A percentile compares a stretch with the other conserved stretches of the same genome.
These are phyloP conservation scores for Microcebus tavaratra DNA, from an alignment of 2,113 vertebrate species.

Conservation along the genomic window DNA sequence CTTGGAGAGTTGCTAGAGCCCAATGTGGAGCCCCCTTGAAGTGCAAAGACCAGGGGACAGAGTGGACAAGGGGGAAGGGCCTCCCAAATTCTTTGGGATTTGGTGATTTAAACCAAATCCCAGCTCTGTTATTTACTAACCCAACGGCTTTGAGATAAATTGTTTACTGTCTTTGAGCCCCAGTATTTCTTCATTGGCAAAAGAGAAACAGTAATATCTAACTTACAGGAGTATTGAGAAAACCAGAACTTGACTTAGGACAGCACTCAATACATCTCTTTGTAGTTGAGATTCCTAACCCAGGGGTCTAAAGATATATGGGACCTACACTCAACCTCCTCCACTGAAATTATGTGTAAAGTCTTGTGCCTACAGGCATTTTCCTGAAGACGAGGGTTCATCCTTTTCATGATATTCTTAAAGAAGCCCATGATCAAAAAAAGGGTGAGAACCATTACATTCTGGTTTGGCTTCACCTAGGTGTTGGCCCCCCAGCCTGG, in stretches of 20 bases:
- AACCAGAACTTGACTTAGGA: not conserved
- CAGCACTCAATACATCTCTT: not conserved
- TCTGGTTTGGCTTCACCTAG: not conserved
- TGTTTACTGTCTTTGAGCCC: not conserved
- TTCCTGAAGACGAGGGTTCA: not conserved
- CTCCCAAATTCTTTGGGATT: too few relatives aligned
- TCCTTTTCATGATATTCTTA: not conserved
- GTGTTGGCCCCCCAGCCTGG: not conserved
- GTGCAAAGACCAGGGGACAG: not conserved
- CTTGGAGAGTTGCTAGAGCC: not conserved
- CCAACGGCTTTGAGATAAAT: not conserved
- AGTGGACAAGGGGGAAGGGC: not conserved
- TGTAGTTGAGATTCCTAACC: not conserved
- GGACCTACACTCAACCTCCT: not conserved
- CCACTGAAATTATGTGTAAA: not conserved
- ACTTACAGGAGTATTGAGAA: not conserved
- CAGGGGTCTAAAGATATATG: not conserved
- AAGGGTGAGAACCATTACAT: not conserved
- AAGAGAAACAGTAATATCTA: not conserved
- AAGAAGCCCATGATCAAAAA: not conserved
- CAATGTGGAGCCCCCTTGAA: not conserved
- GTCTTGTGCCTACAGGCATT: not conserved
- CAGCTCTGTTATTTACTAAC: not conserved
- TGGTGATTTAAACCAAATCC: not conserved
- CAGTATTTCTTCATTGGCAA: conserved; percentile 2